Conservation (phyloP, 1,140 invertebrate genomes). For the Heliconius himera region DNA sequence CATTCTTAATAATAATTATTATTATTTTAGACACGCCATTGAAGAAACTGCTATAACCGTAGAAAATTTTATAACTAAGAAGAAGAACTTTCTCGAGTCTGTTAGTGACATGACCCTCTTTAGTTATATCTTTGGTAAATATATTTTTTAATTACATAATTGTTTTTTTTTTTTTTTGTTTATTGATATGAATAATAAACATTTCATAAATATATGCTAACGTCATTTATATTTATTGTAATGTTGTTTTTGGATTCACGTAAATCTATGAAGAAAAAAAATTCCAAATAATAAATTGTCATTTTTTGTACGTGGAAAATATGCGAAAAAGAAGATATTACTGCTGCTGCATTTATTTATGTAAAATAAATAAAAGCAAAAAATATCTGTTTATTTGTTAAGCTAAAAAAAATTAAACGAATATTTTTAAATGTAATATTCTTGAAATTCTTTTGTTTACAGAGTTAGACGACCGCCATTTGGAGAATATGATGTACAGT, state of each 20-base stretch:
- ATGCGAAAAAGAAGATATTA: too few relatives aligned
- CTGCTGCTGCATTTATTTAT: too few relatives aligned
- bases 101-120: conserved; percentile 45
- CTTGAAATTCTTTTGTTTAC: neutral
- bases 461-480: conserved; percentile 59
- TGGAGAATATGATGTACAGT: conserved; percentile 55
- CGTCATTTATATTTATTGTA: neutral
- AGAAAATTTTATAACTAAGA: conserved; percentile 54
- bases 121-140: conserved; percentile 54
- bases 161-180: neutral
- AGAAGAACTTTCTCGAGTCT: conserved; percentile 45
- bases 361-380: too few relatives aligned
- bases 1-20: neutral
- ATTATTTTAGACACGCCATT: conserved; percentile 46
- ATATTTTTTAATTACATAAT: neutral
- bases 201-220: too few relatives aligned
- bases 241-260: neutral
- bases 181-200: neutral
- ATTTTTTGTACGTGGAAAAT: too few relatives aligned
- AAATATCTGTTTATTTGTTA: too few relatives aligned
- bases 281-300: too few relatives aligned
- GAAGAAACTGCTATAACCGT: conserved; percentile 42
- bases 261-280: too few relatives aligned
- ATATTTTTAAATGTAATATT: neutral
- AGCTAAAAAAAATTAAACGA: too few relatives aligned